These are phyloP conservation scores for Tachina grossa DNA, from an alignment of 2,888 invertebrate genomes.

Conservation along the genomic window DNA sequence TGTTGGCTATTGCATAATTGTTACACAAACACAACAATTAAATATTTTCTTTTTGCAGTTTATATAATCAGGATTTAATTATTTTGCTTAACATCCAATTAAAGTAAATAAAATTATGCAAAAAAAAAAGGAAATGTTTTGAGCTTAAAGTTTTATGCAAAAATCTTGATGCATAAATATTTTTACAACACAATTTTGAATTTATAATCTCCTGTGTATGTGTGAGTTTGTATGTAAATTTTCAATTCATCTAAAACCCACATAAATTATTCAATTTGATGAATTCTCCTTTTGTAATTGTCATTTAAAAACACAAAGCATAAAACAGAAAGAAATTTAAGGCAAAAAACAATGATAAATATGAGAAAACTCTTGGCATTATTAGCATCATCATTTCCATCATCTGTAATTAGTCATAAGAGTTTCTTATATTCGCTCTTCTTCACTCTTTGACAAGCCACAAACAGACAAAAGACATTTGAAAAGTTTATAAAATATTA, in stretches of 20 bases:
- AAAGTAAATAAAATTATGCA: constrained; percentile 43
- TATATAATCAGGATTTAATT: constrained; percentile 59
- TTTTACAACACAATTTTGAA: neutral
- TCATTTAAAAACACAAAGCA: neutral
- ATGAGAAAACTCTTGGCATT: constrained; percentile 14
- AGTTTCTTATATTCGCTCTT: neutral
- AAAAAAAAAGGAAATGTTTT: neutral
- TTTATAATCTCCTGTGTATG: neutral
- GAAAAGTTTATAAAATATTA: constrained; percentile 60
- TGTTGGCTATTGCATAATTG: constrained; percentile 26
- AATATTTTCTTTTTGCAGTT: constrained; percentile 34
- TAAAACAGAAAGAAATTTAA: neutral
- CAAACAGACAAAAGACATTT: constrained; percentile 51
- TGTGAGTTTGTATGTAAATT: neutral
- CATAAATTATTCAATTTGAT: constrained; percentile 41
- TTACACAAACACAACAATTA: constrained; percentile 41
- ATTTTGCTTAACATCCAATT: constrained; percentile 49
- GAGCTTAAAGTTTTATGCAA: neutral
- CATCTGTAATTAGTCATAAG: constrained; percentile 50
- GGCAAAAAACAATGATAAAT: constrained; percentile 5
- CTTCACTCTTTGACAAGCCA: neutral
- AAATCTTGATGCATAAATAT: constrained; percentile 21
- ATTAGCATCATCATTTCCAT: constrained; percentile 45
- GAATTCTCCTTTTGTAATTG: constrained; percentile 32
- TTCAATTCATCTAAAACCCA: neutral